Conservation (phyloP, 2,113 vertebrate species). For the Turdus rufiventris region DNA sequence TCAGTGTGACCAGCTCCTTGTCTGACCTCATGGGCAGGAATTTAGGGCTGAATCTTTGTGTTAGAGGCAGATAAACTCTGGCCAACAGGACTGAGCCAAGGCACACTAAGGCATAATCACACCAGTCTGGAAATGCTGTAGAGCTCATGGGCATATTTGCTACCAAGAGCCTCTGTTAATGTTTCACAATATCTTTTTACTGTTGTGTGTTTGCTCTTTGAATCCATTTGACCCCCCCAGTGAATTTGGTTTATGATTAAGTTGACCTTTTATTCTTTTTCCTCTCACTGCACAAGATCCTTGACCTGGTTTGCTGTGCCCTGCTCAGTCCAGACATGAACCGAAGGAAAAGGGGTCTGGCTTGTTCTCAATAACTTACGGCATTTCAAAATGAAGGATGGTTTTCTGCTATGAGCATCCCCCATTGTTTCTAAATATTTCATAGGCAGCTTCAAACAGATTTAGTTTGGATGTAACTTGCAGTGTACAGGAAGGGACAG, state of each 20-base stretch:
- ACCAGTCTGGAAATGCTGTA: not conserved
- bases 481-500: not conserved
- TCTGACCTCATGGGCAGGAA: not conserved
- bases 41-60: not conserved
- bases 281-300: not conserved
- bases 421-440: not conserved
- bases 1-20: not conserved
- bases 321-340: not conserved
- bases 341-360: not conserved
- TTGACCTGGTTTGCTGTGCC: not conserved
- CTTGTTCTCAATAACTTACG: not conserved
- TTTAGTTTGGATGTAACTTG: not conserved
- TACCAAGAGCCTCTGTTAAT: not conserved
- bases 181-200: not conserved
- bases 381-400: not conserved
- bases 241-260: not conserved
- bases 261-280: not conserved
- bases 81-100: not conserved
- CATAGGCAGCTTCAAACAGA: not conserved
- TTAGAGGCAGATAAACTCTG: not conserved
- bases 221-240: not conserved
- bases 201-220: not conserved
- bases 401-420: not conserved
- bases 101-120: not conserved
- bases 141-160: not conserved